Conservation (phyloP, 37 sponge, comb jelly and placozoan species). For the Beroe ovata region DNA sequence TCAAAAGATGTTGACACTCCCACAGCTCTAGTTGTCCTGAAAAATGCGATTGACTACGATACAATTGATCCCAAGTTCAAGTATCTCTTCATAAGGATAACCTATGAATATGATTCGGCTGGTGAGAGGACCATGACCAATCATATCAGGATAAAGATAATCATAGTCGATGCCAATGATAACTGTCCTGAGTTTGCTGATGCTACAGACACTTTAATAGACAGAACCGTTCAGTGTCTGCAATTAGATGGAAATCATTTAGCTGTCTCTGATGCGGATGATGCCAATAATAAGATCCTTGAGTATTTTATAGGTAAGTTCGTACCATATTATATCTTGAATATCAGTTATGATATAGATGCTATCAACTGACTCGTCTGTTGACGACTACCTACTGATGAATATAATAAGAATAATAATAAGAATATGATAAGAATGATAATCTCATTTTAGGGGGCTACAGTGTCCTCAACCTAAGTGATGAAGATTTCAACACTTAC, state of each 20-base stretch:
- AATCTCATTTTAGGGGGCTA: background rate
- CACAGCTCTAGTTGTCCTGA: slow-evolving; percentile 11
- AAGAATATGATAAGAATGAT: no score
- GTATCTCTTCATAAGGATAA: background rate
- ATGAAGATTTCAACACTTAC: background rate
- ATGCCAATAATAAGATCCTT: slow-evolving; percentile 1
- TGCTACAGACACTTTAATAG: background rate
- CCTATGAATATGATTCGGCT: background rate
- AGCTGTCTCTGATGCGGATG: slow-evolving; percentile 34
- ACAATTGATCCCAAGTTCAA: background rate
- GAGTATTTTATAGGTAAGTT: slow-evolving; percentile 37
- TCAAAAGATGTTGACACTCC: background rate
- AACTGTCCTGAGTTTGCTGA: slow-evolving; percentile 51
- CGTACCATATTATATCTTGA: no score
- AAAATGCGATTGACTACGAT: slow-evolving; percentile 54
- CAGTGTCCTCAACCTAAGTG: slow-evolving; percentile 8
- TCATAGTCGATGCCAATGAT: slow-evolving; percentile 23
- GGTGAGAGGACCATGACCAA: background rate
- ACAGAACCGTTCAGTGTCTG: background rate
- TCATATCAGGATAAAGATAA: slow-evolving; percentile 8
- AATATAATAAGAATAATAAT: no score
- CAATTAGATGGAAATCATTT: background rate
- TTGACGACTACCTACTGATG: no score
- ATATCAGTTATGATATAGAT: no score
- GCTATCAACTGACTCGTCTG: no score